These are phyloP conservation scores for Heterocephalus glaber DNA, from an alignment of 2,113 vertebrate species.

Conservation along the genomic window DNA sequence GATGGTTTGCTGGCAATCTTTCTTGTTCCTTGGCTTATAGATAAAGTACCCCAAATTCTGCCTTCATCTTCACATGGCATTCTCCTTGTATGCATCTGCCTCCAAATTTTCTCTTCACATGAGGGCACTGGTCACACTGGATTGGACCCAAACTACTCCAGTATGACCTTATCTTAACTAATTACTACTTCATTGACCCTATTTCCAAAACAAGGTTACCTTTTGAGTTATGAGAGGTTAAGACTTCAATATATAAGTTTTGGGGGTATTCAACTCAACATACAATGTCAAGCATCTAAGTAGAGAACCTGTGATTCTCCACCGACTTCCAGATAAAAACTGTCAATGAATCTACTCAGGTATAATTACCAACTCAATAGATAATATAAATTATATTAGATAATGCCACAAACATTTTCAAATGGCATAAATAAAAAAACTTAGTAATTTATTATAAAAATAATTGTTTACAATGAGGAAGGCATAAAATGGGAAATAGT, in stretches of 20 bases:
- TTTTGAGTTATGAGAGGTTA: neutral
- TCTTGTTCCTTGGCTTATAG: neutral
- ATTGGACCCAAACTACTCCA: neutral
- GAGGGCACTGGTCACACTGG: neutral
- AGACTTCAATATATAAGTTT: neutral
- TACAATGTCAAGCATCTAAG: neutral
- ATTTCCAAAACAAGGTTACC: neutral
- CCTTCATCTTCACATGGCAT: neutral
- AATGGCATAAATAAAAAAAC: slow-evolving; percentile 31
- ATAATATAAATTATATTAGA: slow-evolving; percentile 27
- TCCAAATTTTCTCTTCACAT: slow-evolving; percentile 1
- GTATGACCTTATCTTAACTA: neutral
- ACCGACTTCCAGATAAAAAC: neutral
- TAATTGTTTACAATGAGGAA: neutral
- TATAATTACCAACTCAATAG: slow-evolving; percentile 14
- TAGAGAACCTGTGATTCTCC: slow-evolving; percentile 35
- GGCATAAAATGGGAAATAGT: neutral
- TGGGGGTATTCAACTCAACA: neutral
- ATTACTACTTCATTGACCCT: neutral
- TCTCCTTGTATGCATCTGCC: neutral
- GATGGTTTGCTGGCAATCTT: neutral
- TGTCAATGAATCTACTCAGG: neutral
- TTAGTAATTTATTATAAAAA: slow-evolving; percentile 13
- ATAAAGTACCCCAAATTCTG: neutral
- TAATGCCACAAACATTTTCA: slow-evolving; percentile 34